Percentiles rank a stretch among this genome's conserved stretches.
phyloP scores from a whole-genome alignment of 1,140 invertebrate species.

The Nylanderia fulva region DNA sequence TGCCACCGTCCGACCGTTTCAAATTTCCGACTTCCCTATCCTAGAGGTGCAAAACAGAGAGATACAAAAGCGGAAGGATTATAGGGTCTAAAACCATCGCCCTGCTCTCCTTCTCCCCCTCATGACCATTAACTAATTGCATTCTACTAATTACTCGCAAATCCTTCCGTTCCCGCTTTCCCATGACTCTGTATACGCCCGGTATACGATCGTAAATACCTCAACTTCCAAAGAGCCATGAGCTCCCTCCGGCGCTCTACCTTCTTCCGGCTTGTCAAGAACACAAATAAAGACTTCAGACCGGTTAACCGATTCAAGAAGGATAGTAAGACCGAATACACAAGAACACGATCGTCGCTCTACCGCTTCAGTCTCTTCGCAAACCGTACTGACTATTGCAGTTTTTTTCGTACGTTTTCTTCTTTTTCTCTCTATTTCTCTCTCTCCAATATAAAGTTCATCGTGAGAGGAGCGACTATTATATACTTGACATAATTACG shows the following conservation, averaged over 20 bases:
- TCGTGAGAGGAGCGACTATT: not conserved
- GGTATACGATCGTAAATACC: constrained; percentile 74
- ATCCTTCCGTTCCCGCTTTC: constrained; percentile 68
- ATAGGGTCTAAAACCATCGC: constrained; percentile 62
- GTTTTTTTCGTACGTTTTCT: constrained; percentile 45
- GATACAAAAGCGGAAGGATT: constrained; percentile 49
- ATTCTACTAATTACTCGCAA: constrained; percentile 76
- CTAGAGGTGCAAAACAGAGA: constrained; percentile 46
- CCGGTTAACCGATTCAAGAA: constrained; percentile 57
- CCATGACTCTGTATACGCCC: constrained; percentile 61
- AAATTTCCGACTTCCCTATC: constrained; percentile 45
- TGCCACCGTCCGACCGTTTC: constrained; percentile 20
- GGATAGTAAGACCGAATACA: constrained; percentile 57
- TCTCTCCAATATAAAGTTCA: not conserved
- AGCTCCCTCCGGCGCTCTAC: constrained; percentile 40
- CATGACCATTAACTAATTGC: constrained; percentile 77
- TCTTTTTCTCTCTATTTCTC: too few species aligned
- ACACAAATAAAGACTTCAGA: constrained; percentile 72
- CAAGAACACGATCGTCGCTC: constrained; percentile 67
- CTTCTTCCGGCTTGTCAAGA: constrained; percentile 62
- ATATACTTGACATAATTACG: constrained; percentile 35
- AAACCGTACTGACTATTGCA: constrained; percentile 38
- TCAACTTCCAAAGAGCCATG: constrained; percentile 65
- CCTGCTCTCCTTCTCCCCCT: constrained; percentile 12
- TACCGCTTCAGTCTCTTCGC: constrained; percentile 55